Base-by-base conservation (phyloP, 2,113 vertebrate species). In the Protobothrops mucrosquamatus region DNA sequence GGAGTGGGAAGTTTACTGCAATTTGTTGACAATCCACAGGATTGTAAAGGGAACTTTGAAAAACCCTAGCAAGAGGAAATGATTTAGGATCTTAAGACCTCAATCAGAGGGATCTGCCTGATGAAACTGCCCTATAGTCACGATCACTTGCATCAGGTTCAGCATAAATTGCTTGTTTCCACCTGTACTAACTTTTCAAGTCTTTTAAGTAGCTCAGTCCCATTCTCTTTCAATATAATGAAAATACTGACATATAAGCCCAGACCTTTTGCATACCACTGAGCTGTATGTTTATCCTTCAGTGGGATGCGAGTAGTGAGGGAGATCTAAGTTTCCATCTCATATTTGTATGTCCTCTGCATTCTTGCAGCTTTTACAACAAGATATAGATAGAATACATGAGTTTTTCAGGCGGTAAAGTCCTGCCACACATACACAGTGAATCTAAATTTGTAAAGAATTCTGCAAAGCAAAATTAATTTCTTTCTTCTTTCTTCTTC, bases 1-100 rank as follows among this genome's bases (percentile, higher is more conserved):
- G 6, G 64, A 59, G 88, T 93, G 86, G n/a, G 64, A 92, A 20
- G 89, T 18, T 94, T 91, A 87, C 93, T 93, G 92, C 81, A 92
- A 59, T 48, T 39, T 61, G 9, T 0, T 12, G 22, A 92, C 39
- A 91, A 91, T 39, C n/a, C 57, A 34, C 24, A 22, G 56, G 55
- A 52, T 26, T 64, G 59, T 54, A 48, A 92, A 52, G 88, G 0
- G 9, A 23, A 20, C 3, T 14, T 88, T 12, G 23, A 94, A 93
- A 90, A 6, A 2, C 14, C 34, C 69, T 51, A 46, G 55, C 15
- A 43, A 12, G 85, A 86, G 55, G 93, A 26, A 54, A n/a, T 91
- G 24, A 0, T 7, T 85, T 46, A 55, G 6, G 46, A 90, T 81
- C 29, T 10, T 4, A 26, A 89, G 9, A n/a, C 20, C 87, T 57